phyloP scores from a whole-genome alignment of 2,113 vertebrate genomes.

The Entomyzon cyanotis region DNA sequence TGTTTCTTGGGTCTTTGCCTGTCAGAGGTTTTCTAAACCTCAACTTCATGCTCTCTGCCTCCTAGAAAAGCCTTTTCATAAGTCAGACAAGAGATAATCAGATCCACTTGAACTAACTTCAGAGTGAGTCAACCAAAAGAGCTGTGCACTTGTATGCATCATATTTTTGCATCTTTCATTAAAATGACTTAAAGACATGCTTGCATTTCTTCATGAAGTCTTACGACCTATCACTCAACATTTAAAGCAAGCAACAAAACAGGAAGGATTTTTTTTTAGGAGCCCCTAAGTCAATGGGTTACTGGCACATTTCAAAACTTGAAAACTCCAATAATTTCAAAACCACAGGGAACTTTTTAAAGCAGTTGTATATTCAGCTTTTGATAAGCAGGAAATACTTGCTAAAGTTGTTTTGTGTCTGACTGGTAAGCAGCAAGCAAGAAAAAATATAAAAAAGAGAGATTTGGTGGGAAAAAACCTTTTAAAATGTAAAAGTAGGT shows the following conservation, averaged over 20 bases:
- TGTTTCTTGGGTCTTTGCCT: neutral
- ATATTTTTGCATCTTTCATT: neutral
- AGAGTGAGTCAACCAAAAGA: neutral
- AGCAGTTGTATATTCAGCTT: neutral
- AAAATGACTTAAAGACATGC: neutral
- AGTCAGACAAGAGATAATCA: constrained; percentile 1
- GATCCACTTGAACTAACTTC: constrained; percentile 9
- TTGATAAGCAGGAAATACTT: neutral
- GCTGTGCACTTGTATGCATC: neutral
- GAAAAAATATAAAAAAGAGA: neutral
- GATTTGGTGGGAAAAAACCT: neutral
- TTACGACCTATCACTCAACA: neutral
- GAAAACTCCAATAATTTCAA: neutral
- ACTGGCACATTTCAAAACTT: neutral
- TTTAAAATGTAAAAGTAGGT: neutral
- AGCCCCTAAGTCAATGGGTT: neutral
- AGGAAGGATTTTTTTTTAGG: neutral
- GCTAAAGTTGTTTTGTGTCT: neutral
- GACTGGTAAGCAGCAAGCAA: neutral
- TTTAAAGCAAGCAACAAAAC: neutral
- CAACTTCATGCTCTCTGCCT: neutral
- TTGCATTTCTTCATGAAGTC: neutral
- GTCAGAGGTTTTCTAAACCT: neutral
- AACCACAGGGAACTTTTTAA: neutral
- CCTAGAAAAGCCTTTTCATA: neutral